phyloP scores from a whole-genome alignment of 1,140 invertebrate genomes.

The Drosophila kikkawai region DNA sequence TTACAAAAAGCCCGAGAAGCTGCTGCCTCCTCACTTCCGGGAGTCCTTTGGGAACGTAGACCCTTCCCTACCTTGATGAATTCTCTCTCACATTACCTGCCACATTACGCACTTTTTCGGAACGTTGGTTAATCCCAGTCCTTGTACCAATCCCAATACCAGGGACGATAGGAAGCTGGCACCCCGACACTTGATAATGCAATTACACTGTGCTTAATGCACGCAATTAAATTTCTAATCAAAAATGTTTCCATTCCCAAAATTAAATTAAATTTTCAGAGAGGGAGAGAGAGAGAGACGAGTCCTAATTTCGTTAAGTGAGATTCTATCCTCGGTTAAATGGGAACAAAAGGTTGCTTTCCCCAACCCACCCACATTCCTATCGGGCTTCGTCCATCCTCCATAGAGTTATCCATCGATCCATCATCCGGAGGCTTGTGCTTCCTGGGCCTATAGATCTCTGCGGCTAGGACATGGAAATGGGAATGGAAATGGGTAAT shows the following conservation, averaged over 20 bases:
- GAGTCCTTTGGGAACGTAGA: constrained; percentile 3
- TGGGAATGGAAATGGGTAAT: constrained; percentile 53
- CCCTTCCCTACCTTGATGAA: constrained; percentile 32
- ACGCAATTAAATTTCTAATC: constrained; percentile 74
- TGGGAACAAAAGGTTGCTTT: constrained; percentile 13
- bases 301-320: constrained; percentile 67
- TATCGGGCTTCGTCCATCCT: neutral
- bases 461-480: constrained; percentile 15
- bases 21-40: constrained; percentile 26
- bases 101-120: constrained; percentile 25
- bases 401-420: constrained; percentile 32
- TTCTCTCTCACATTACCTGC: constrained; percentile 27
- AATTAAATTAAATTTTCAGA: constrained; percentile 61
- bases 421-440: constrained; percentile 44
- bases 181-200: constrained; percentile 55
- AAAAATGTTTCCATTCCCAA: constrained; percentile 53
- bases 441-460: constrained; percentile 9
- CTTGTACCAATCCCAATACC: neutral
- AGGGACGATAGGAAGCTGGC: neutral
- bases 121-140: constrained; percentile 24
- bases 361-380: neutral
- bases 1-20: constrained; percentile 39
- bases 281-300: neutral
- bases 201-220: constrained; percentile 74
- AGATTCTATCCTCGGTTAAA: constrained; percentile 66